phyloP scores from a whole-genome alignment of 2,113 vertebrate species.

The Rhodinocichla rosea region DNA sequence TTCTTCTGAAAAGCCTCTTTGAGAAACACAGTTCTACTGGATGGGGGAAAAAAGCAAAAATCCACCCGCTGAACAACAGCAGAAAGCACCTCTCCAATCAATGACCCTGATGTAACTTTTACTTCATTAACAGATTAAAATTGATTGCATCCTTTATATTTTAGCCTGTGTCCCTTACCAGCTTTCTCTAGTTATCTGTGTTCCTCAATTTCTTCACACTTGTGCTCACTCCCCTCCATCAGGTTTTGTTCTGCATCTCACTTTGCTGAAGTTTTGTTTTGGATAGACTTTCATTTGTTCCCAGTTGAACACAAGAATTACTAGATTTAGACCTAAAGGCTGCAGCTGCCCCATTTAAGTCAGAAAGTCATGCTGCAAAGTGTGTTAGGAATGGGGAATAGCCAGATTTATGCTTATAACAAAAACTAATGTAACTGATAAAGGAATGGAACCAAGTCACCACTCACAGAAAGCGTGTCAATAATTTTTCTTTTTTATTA shows the following conservation, averaged over 20 bases:
- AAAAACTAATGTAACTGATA: background rate
- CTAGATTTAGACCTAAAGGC: background rate
- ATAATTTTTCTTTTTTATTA: background rate
- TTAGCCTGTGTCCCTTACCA: background rate
- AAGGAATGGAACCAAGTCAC: background rate
- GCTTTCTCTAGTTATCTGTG: background rate
- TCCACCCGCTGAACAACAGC: background rate
- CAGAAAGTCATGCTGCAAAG: background rate
- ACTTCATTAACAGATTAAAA: background rate
- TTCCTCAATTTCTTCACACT: background rate
- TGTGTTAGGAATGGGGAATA: background rate
- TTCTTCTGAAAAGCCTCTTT: background rate
- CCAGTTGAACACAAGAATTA: background rate
- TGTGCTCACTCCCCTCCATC: background rate
- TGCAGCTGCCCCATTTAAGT: background rate
- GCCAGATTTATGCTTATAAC: background rate
- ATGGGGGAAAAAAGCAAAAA: background rate
- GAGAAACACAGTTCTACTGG: background rate
- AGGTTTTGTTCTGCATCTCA: background rate
- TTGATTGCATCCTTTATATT: background rate
- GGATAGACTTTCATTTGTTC: background rate
- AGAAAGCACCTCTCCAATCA: background rate
- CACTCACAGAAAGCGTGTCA: background rate
- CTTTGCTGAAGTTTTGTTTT: background rate
- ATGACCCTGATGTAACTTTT: background rate